Evolutionary conservation across 2,113 vertebrate species (phyloP).

Genomic region (Lophura nycthemera): DNA sequence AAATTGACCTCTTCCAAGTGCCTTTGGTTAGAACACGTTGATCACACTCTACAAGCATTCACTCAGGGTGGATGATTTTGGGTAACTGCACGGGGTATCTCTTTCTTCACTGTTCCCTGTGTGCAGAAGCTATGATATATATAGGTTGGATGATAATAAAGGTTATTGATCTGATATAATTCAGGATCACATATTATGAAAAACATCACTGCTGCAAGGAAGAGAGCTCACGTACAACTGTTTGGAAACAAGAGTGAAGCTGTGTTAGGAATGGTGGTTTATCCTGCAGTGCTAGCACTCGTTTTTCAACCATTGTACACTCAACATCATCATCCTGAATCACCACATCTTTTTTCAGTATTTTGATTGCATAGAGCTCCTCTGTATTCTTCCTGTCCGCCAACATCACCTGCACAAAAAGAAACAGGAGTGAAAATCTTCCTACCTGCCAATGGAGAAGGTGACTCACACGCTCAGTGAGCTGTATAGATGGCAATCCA

Average conservation of each 20-base stretch:
- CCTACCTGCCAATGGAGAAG: not conserved
- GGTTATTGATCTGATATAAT: not conserved
- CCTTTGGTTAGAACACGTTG: no score
- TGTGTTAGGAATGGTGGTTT: slow-evolving; percentile 95
- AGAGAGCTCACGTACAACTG: slow-evolving; percentile 83
- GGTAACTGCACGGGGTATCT: not conserved
- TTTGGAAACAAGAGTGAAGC: slow-evolving; percentile 98
- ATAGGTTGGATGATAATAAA: not conserved
- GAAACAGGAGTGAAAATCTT: not conserved
- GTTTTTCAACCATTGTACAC: slow-evolving; percentile 98
- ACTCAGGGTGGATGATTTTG: not conserved
- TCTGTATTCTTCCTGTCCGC: slow-evolving; percentile 94
- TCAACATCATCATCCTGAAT: slow-evolving; percentile 99
- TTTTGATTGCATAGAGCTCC: slow-evolving; percentile 95
- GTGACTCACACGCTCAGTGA: not conserved
- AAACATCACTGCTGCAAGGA: not conserved
- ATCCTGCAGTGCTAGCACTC: slow-evolving; percentile 91
- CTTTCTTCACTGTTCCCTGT: not conserved
- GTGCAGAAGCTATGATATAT: not conserved
- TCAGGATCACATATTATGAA: accelerated
- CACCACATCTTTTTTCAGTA: slow-evolving; percentile 98
- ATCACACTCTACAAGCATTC: not conserved
- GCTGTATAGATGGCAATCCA: not conserved
- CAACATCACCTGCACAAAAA: slow-evolving; percentile 89
- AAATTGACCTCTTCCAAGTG: not conserved